These are phyloP conservation scores for Mustelus asterias DNA, from an alignment of 2,113 vertebrate genomes.

Conservation along the genomic window DNA sequence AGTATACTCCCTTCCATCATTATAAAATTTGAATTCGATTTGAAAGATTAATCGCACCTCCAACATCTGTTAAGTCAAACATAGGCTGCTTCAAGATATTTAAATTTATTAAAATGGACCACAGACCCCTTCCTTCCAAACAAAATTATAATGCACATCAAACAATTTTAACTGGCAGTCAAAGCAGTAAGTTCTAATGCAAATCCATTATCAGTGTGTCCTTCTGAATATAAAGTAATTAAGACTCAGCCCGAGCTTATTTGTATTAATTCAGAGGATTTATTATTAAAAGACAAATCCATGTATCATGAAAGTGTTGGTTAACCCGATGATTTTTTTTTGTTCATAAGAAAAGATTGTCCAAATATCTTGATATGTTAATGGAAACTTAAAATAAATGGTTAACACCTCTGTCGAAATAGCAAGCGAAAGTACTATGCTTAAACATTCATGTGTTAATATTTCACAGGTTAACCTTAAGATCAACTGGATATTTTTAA, in stretches of 20 bases:
- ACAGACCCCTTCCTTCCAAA: not conserved
- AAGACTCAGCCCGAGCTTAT: not conserved
- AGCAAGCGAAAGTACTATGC: not conserved
- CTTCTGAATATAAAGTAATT: conserved; percentile 14
- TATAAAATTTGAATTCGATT: not conserved
- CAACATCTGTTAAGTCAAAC: conserved; percentile 11
- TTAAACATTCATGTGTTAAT: not conserved
- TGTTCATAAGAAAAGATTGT: not conserved
- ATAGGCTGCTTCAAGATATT: not conserved
- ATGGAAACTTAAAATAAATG: not conserved
- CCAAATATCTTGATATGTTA: not conserved
- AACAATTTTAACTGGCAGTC: conserved; percentile 11
- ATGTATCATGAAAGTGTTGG: not conserved
- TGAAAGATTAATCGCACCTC: conserved; percentile 6
- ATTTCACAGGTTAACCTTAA: not conserved
- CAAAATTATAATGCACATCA: not conserved
- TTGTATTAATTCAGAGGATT: not conserved
- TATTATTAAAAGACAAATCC: not conserved
- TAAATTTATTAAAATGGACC: not conserved
- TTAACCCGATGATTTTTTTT: not conserved
- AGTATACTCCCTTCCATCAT: not conserved
- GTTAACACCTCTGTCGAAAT: not conserved
- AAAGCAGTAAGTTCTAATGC: not conserved
- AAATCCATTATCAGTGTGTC: not conserved
- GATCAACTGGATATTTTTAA: not conserved